Evolutionary conservation across 2,888 invertebrate species (phyloP).

Genomic region (Stenolophus ochropezus): DNA sequence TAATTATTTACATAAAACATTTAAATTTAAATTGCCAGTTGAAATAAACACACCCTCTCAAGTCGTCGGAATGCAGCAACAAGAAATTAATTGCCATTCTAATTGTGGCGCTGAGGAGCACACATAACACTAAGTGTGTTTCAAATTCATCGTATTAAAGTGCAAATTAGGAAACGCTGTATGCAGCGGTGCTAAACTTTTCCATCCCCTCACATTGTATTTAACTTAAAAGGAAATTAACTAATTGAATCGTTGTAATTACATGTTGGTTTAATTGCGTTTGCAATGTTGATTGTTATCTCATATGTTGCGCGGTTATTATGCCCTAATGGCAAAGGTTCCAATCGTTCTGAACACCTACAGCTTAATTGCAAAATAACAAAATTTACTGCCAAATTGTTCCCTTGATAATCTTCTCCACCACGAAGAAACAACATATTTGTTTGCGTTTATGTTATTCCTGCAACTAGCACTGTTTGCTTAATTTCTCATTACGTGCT

Average conservation of each 20-base stretch:
- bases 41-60: constrained; percentile 27
- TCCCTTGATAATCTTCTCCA: not conserved
- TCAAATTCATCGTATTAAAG: constrained; percentile 50
- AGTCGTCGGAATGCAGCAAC: constrained; percentile 37
- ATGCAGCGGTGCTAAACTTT: constrained; percentile 9
- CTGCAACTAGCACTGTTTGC: not conserved
- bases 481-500: not conserved
- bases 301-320: constrained; percentile 21
- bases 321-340: constrained; percentile 8
- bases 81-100: constrained; percentile 52
- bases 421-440: not conserved
- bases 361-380: constrained; percentile 12
- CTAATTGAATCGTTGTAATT: constrained; percentile 26
- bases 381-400: constrained; percentile 1
- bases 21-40: constrained; percentile 51
- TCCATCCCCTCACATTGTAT: constrained; percentile 9
- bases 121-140: constrained; percentile 50
- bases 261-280: constrained; percentile 27
- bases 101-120: constrained; percentile 42
- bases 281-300: constrained; percentile 35
- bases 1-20: constrained; percentile 49
- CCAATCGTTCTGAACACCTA: not conserved
- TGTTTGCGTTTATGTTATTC: not conserved
- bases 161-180: constrained; percentile 42
- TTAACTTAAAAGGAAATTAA: constrained; percentile 31